A percentile compares a stretch with the other conserved stretches of the same genome.
These are phyloP conservation scores for Dinocampus coccinellae DNA, from an alignment of 2,888 invertebrate species.

Conservation along the genomic window DNA sequence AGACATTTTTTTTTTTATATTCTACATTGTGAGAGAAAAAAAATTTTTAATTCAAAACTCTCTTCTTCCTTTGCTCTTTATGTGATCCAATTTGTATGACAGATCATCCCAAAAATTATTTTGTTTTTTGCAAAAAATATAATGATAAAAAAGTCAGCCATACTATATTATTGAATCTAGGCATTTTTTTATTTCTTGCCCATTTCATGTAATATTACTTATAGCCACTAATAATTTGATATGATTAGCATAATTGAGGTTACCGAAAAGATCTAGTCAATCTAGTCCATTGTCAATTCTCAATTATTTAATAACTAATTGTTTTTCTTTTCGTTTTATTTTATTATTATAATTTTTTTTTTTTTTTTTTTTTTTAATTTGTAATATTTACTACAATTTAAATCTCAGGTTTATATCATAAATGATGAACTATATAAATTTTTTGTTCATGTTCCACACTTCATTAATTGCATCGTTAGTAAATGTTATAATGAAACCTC, in stretches of 20 bases:
- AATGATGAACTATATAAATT: conserved; percentile 8
- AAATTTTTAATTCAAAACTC: too few species aligned
- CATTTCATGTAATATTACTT: neutral
- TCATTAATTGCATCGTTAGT: neutral
- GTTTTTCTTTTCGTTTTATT: neutral
- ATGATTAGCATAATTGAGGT: neutral
- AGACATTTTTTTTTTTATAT: neutral
- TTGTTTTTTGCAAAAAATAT: neutral
- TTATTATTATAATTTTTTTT: neutral
- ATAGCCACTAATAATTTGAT: neutral
- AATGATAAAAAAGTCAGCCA: neutral
- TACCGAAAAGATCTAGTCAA: conserved; percentile 27
- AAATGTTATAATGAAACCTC: neutral
- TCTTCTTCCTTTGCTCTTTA: too few species aligned
- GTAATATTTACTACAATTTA: conserved; percentile 10
- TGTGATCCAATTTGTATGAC: neutral
- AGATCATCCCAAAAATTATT: too few species aligned
- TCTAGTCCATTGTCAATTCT: conserved; percentile 30
- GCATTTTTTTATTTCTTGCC: neutral
- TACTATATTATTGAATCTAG: neutral
- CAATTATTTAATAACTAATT: neutral
- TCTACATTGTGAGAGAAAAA: neutral
- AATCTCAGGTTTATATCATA: conserved; percentile 32
- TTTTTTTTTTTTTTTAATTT: neutral
- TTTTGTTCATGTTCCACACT: neutral